Evolutionary conservation across 2,797 vertebrate species (phyloP), one percentile per base, ranked within the genome.

Genomic region (Fistularia commersonii): DNA sequence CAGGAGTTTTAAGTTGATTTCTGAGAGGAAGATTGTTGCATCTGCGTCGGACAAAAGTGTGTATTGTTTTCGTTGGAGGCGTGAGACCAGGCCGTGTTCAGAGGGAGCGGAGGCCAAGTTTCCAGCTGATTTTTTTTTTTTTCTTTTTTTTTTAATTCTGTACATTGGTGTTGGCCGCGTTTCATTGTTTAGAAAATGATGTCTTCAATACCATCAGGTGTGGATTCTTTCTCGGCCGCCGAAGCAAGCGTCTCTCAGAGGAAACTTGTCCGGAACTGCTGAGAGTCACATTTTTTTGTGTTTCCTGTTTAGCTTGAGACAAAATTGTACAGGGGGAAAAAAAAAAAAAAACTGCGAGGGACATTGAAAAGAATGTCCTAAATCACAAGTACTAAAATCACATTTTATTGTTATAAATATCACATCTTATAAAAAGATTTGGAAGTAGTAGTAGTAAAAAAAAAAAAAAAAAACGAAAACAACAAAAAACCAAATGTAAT

Each of bases 341-440:
- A 65, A 10, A 10, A 35, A 69, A 56, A 66, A 73, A 74, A 11
- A 3, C 53, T 32, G 23, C 1, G 65, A 23, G 23, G 23, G 23
- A 23, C 4, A 53, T 38, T 52, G 37, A 64, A 66, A 34, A 37
- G 7, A 64, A 6, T 36, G 23, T 23, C 23, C 23, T 23, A 23
- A 23, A 23, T 12, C 13, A 61, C 57, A 76, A 61, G 73, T 80
- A 83, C 61, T 76, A 81, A 82, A 37, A 82, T 87, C 87, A 86
- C 77, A 80, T 88, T 89, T 90, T 89, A 88, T 88, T 89, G 82
- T 87, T 88, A 88, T 91, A 91, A 89, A 91, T 90, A 90, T 89
- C 79, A 87, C 82, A 81, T 85, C 66, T 85, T 87, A 72, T 77
- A 87, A 88, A 82, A 88, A 82, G 73, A 79, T 81, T 72, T 72